Evolutionary conservation across 2,797 vertebrate genomes (phyloP), one percentile per base, ranked within the genome.

Genomic region (Pterois miles): DNA sequence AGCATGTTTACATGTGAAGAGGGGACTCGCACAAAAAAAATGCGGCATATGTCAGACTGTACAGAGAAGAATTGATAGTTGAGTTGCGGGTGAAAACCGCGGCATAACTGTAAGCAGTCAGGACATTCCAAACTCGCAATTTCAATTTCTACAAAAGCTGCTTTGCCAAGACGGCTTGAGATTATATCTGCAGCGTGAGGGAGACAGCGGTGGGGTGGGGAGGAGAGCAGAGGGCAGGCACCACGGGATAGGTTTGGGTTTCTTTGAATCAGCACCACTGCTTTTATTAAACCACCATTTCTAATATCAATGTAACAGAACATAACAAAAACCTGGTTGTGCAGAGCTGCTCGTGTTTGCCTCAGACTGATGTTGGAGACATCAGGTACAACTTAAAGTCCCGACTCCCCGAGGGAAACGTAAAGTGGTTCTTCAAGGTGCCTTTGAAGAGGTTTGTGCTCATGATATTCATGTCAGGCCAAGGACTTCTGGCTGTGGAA

Each of bases 1-100:
- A 97, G 96, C 92, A 94, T 98, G 98, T 98, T 98, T 98, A 96
- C 96, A 96, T 97, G 94, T 86, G 88, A 94, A 96, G 96, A 96
- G 85, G 84, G 95, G 92, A 94, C 81, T 86, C 4, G 53, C 57
- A 71, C 69, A 89, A 74, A 81, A 80, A 71, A 85, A 86, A 84
- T 23, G 46, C 75, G 74, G 89, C 83, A 76, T 71, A 78, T 88
- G 86, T 93, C 81, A 95, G 95, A 63, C 96, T 94, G 94, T 92
- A 91, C 92, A 94, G 95, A 96, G 69, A 85, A 79, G 83, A 86
- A 87, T 71, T 84, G 89, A 81, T 76, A 83, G 81, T 59, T 73
- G 81, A 88, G 86, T 80, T 71, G 90, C 76, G 88, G 90, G 78
- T 65, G 71, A 83, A 94, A 95, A 98, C 97, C 96, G 91, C 96